A percentile compares a stretch with the other conserved stretches of the same genome.
Evolutionary conservation across 1,140 invertebrate species (phyloP).

Genomic region (Anastrepha obliqua): DNA sequence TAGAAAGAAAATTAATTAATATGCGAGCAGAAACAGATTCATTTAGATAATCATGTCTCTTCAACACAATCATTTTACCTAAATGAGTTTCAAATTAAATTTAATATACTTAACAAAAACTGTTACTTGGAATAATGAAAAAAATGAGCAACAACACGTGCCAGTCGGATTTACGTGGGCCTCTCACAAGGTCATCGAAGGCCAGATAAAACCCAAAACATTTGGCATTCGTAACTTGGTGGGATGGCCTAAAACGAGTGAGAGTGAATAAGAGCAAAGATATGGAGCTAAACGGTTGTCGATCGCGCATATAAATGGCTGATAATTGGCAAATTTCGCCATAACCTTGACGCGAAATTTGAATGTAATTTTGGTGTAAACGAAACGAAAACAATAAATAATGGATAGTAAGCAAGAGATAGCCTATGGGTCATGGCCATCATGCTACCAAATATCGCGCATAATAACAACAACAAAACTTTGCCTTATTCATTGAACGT

Average conservation of each 20-base stretch:
- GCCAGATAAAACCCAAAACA: background rate
- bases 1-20: no score
- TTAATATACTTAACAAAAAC: background rate
- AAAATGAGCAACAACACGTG: background rate
- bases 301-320: constrained; percentile 18
- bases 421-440: constrained; percentile 5
- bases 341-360: constrained; percentile 21
- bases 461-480: background rate
- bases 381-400: background rate
- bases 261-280: background rate
- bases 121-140: background rate
- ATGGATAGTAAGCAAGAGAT: background rate
- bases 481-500: background rate
- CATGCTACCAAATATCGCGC: background rate
- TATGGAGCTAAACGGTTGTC: no score
- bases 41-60: background rate
- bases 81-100: background rate
- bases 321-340: constrained; percentile 29
- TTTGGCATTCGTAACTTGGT: background rate
- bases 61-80: background rate
- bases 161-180: background rate
- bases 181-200: background rate
- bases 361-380: constrained; percentile 32
- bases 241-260: background rate
- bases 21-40: background rate